phyloP scores from a whole-genome alignment of 2,888 invertebrate genomes.

The Apodemia hepburni region DNA sequence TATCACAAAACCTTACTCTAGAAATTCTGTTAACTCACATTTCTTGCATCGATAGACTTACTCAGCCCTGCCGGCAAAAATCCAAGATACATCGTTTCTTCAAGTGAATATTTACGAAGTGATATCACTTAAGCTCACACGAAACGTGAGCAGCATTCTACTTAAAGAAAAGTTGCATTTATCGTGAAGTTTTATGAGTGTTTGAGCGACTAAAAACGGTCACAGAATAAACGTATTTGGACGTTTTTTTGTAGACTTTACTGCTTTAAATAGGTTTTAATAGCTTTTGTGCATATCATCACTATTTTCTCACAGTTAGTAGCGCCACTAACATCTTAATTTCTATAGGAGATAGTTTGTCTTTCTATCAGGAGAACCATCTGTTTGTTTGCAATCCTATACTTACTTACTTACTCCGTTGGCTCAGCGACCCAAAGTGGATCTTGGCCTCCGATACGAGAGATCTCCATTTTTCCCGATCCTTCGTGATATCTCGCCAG shows the following conservation, averaged over 20 bases:
- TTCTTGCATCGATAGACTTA: neutral
- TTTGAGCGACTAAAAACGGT: neutral
- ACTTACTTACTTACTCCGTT: too few relatives aligned
- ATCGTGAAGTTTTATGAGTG: conserved; percentile 5
- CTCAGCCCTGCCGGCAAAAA: neutral
- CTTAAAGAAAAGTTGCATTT: conserved; percentile 12
- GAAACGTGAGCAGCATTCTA: conserved; percentile 5
- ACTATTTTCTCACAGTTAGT: too few relatives aligned
- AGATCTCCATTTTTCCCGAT: too few relatives aligned
- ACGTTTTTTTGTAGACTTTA: neutral
- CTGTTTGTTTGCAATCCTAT: too few relatives aligned
- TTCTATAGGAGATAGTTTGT: too few relatives aligned
- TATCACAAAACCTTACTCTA: neutral
- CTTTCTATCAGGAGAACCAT: too few relatives aligned
- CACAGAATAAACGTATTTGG: neutral
- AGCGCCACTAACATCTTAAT: too few relatives aligned
- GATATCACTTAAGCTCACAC: conserved; percentile 7
- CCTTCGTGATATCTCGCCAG: too few relatives aligned
- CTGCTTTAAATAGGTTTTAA: neutral
- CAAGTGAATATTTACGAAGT: conserved; percentile 11
- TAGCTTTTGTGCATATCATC: neutral
- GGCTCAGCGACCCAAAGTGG: too few relatives aligned
- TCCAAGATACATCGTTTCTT: neutral
- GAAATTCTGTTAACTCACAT: neutral
- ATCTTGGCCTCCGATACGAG: too few relatives aligned